Base-by-base conservation (phyloP, 1,140 invertebrate species). In the Formica selysi region DNA sequence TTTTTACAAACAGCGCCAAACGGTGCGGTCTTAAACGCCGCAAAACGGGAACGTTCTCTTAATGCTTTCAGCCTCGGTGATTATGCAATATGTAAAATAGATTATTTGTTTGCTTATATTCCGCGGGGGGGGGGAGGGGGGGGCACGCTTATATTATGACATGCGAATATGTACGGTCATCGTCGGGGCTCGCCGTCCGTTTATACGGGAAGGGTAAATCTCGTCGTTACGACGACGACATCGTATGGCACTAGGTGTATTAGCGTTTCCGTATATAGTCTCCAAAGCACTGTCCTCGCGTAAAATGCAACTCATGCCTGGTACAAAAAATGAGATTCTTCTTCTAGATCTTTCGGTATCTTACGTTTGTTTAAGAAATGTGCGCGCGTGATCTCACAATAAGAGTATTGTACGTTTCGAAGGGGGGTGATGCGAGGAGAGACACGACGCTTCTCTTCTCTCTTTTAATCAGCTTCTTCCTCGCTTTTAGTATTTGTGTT, bases 231-330 rank as follows among this genome's bases (percentile, higher is more conserved):
- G 16, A 19, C 48, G 48, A 51, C 26, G 68, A 70, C 65, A 54
- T 87, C 67, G 36, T 92, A 93, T 94, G 93, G 93, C 93, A 94
- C 93, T 90, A 92, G 90, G 89, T 51, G 48, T 92, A 92, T 94
- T 89, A 93, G 48, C 38, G 38, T 81, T 32, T 64, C 54, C 48
- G 16, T 51, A 48, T 36, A 16, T 22, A 70, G 6, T 54, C 38
- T 5, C 59, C 59, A 62, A 38, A 41, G 29, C 36, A 59, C 26
- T 32, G 26, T 38, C 32, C 64, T 71, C 54, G 38, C 38, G 54
- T 19, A 74, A 76, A 51, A 76, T 76, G 64, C 78, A 84, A 62
- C 61, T 65, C 70, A 59, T 70, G 78, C 73, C 87, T 54, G 48
- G 38, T 62, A 71, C 19, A 78, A 80, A 78, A 61, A 32, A 85